These are phyloP conservation scores for Cassiopea xamachana DNA, from an alignment of 30 jellyfish, hydroid and myxozoan species.

Conservation along the genomic window DNA sequence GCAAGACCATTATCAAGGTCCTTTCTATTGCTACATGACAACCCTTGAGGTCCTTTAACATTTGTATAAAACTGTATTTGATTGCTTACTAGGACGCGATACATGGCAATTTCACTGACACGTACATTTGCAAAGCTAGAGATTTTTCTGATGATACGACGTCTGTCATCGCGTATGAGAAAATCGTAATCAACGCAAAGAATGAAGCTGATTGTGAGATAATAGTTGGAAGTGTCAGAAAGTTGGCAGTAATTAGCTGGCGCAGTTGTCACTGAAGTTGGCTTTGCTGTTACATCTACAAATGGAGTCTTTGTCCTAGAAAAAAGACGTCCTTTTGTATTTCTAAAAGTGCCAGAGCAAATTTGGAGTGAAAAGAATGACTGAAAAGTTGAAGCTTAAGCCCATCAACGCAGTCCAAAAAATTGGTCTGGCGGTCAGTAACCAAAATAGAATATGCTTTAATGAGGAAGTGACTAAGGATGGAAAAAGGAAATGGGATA, in stretches of 20 bases:
- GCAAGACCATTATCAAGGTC: conserved; percentile 58
- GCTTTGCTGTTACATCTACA: not conserved
- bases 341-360: no score
- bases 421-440: no score
- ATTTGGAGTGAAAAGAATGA: no score
- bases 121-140: conserved; percentile 25
- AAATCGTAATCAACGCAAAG: conserved; percentile 31
- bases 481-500: no score
- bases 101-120: conserved; percentile 18
- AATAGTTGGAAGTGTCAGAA: conserved; percentile 7
- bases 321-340: no score
- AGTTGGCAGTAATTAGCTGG: conserved; percentile 31
- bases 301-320: not conserved
- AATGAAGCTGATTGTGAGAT: conserved; percentile 41
- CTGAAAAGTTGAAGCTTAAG: no score
- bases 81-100: conserved; percentile 13
- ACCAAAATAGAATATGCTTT: no score
- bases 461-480: no score
- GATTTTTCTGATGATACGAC: conserved; percentile 28
- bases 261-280: conserved; percentile 16
- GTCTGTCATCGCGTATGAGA: conserved; percentile 10
- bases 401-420: no score
- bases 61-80: conserved; percentile 22
- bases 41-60: conserved; percentile 36
- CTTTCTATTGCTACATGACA: conserved; percentile 13